Evolutionary conservation across 2,888 invertebrate genomes (phyloP), one percentile per base, ranked within the genome.

Genomic region (Meloe dianella): DNA sequence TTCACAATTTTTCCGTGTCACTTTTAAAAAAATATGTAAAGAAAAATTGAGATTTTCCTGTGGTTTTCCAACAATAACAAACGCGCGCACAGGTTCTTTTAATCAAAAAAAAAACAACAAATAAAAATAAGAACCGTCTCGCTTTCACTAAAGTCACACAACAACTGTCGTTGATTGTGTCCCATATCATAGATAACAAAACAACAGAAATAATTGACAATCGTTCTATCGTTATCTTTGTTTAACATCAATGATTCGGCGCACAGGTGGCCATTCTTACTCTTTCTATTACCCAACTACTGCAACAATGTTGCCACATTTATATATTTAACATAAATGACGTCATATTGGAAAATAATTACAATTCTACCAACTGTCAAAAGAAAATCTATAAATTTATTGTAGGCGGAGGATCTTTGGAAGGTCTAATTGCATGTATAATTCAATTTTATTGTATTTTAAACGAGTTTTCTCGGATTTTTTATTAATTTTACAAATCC

Each of bases 71-170:
- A 38, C 17, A 38, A 38, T 3, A 38, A 14, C 17, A 51, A n/a
- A n/a, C n/a, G n/a, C 54, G 54, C 54, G 54, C 54, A 54, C 54
- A 54, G 54, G 8, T 54, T 54, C 54, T 54, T 24, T n/a, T n/a
- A n/a, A n/a, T n/a, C n/a, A n/a, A n/a, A n/a, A n/a, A n/a, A n/a
- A n/a, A 22, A 51, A 51, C 9, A 5, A 12, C 7, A 41, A n/a
- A 5, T 2, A 7, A 41, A 41, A 7, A 7, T n/a, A 54, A 54
- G 24, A 24, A 54, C 54, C 54, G 54, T 54, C 54, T 54, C 54
- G 54, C 54, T 54, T 12, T 4, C 5, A 14, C 6, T 12, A 14
- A 24, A 12, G 10, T 22, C 9, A 12, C 24, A 54, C 22, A 41
- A 54, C 22, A 54, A 54, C 22, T 24, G 47, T 47, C 20, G 47